Evolutionary conservation across 1,140 invertebrate species (phyloP).

Genomic region (Aricia agestis): DNA sequence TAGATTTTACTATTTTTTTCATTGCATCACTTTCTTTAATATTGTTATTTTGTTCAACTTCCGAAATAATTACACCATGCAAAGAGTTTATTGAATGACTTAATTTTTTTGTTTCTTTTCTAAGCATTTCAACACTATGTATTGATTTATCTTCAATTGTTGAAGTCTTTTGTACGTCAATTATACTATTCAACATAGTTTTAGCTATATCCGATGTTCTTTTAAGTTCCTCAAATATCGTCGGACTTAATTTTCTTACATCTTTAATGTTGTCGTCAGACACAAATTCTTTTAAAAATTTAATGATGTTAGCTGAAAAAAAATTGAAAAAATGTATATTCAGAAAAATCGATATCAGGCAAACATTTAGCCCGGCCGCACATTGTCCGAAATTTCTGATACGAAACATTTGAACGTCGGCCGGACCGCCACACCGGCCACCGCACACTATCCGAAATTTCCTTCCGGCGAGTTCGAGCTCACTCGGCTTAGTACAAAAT

Average conservation of each 20-base stretch:
- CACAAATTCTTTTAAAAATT: slow-evolving; percentile 40
- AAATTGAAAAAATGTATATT: slow-evolving; percentile 9
- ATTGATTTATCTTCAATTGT: slow-evolving; percentile 5
- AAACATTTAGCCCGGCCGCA: no score
- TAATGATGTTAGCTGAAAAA: background rate
- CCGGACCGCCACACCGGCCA: no score
- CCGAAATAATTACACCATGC: background rate
- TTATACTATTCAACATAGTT: slow-evolving; percentile 35
- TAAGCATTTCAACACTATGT: background rate
- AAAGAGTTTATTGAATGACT: background rate
- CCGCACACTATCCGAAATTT: no score
- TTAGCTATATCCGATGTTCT: slow-evolving; percentile 33
- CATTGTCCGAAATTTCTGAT: no score
- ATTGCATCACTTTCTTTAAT: background rate
- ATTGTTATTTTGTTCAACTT: background rate
- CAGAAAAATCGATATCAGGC: background rate
- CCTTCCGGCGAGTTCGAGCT: no score
- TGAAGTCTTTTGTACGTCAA: slow-evolving; percentile 9
- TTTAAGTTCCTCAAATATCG: slow-evolving; percentile 27
- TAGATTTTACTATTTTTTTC: slow-evolving; percentile 1
- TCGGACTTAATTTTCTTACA: slow-evolving; percentile 28
- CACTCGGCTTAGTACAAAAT: no score
- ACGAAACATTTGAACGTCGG: no score
- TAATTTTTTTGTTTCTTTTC: background rate
- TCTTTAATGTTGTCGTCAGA: slow-evolving; percentile 31